Base-by-base conservation (phyloP, 1,140 invertebrate genomes). In the Nixonia krombeini region DNA sequence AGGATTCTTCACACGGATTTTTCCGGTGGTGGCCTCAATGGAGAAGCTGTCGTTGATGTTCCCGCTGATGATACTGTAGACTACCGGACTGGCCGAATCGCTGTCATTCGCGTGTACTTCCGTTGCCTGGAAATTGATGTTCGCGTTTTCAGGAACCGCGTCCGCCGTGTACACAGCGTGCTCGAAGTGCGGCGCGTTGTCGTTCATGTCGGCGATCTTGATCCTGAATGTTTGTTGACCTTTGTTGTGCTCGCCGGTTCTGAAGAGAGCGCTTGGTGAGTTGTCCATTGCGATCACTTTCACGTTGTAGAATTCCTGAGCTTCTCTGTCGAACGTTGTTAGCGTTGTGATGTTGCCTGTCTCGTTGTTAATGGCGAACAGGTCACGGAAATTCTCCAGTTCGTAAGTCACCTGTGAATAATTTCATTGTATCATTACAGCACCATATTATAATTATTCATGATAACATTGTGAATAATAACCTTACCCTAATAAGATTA, bases 201-300 rank as follows among this genome's bases (percentile, higher is more conserved):
- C 96, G 76, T 96, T 96, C 79, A 93, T 94, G 83, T 98, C 96
- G 6, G 92, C 92, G 37, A 98, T 96, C 75, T 92, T 90, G 57
- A 97, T 94, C 55, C 90, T 87, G 73, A 96, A 95, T 45, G 89
- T 89, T 85, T 93, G 91, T 55, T 91, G 87, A 2, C 91, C 92
- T 21, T 88, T 88, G 70, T 93, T 92, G 41, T 88, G 91, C 67
- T 89, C 88, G 0, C 90, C 90, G 21, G 88, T 87, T 12, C 86
- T 84, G 10, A 86, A 87, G 1, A 94, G 74, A n/a, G 92, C 91
- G 6, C 93, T 95, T 0, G 92, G 92, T 0, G 92, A 93, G 79
- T 94, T 95, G 79, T 97, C 95, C 0, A 87, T 90, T 0, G 94
- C 94, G 57, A 91, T 90, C 0, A 97, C 92, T 75, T 91, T 94